Evolutionary conservation across 2,113 vertebrate species (phyloP).

Genomic region (Sarotherodon lohbergeri): DNA sequence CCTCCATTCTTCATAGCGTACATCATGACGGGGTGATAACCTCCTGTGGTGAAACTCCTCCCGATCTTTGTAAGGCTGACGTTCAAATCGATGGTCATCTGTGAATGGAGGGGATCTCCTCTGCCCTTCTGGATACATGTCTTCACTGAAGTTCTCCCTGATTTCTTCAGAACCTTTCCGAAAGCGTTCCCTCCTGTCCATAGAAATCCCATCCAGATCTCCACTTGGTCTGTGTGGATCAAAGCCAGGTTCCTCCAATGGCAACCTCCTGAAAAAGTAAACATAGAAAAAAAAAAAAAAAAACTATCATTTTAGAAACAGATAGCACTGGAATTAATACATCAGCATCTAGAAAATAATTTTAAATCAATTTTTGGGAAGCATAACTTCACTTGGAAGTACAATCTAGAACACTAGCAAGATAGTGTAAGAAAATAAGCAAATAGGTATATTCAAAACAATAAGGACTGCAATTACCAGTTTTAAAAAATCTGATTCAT

Average conservation of each 20-base stretch:
- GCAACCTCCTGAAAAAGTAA: conserved; percentile 46
- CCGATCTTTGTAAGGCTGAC: not conserved
- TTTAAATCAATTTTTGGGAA: too few species aligned
- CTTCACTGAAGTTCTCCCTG: conserved; percentile 30
- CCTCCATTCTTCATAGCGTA: not conserved
- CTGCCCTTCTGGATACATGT: not conserved
- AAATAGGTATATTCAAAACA: too few species aligned
- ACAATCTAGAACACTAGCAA: too few species aligned
- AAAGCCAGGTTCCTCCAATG: conserved; percentile 45
- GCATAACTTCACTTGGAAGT: too few species aligned
- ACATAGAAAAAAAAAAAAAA: not conserved
- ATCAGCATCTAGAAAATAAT: too few species aligned
- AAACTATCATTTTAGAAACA: too few species aligned
- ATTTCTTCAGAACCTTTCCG: conserved; percentile 23
- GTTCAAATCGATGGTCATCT: not conserved
- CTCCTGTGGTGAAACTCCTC: conserved; percentile 9
- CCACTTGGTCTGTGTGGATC: conserved; percentile 38
- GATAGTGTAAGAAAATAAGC: too few species aligned
- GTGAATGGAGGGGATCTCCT: conserved; percentile 28
- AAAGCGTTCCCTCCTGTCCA: not conserved
- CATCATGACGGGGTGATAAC: not conserved
- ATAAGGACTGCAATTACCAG: too few species aligned
- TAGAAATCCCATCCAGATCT: not conserved
- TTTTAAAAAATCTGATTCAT: too few species aligned
- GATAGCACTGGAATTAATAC: too few species aligned